phyloP scores from a whole-genome alignment of 2,888 invertebrate genomes.

The Vannuccia rotundouncinata region DNA sequence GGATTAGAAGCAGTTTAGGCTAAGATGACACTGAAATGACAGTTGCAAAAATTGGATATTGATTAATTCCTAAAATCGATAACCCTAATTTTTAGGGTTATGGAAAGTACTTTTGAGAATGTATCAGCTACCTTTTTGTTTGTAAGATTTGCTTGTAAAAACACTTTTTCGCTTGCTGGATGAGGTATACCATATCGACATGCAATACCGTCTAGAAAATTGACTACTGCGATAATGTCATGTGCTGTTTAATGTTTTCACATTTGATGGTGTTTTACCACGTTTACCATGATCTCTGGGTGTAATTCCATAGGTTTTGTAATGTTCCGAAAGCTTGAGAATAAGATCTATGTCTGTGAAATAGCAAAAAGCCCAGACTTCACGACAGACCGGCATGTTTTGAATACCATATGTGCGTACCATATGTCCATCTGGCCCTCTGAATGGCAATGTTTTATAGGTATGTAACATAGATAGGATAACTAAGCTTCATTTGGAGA shows the following conservation, averaged over 20 bases:
- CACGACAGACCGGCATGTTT: neutral
- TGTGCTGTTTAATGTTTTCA: neutral
- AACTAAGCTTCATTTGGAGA: neutral
- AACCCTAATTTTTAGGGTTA: too few species aligned
- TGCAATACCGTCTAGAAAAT: constrained; percentile 22
- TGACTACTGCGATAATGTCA: constrained; percentile 1
- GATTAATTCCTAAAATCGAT: too few species aligned
- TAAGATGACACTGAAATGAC: too few species aligned
- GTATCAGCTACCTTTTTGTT: constrained; percentile 23
- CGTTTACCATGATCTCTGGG: neutral
- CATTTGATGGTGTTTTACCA: constrained; percentile 6
- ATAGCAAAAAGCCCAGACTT: constrained; percentile 11
- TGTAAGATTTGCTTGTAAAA: constrained; percentile 1
- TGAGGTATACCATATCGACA: constrained; percentile 16
- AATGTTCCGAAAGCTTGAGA: neutral
- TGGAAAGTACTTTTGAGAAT: too few species aligned
- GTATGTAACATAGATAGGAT: constrained; percentile 4
- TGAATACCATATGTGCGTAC: neutral
- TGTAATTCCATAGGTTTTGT: constrained; percentile 15
- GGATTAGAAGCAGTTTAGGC: too few species aligned
- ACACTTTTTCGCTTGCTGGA: constrained; percentile 9
- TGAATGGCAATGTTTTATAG: neutral
- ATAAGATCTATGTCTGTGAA: constrained; percentile 1
- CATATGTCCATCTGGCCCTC: neutral
- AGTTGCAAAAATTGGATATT: too few species aligned